Base-by-base conservation (phyloP, 2,888 invertebrate genomes). In the Macaria notata region DNA sequence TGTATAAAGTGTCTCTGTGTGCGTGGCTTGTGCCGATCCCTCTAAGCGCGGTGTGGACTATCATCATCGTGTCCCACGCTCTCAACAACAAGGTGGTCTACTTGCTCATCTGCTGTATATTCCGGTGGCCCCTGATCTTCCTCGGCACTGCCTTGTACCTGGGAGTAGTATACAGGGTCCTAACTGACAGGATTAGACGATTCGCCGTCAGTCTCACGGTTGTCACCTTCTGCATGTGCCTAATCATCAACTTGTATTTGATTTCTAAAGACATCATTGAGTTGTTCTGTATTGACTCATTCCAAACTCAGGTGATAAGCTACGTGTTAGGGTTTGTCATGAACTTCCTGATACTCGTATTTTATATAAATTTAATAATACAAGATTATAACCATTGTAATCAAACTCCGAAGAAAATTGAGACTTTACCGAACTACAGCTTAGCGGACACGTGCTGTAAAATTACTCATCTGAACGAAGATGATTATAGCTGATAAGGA, bases 121-220 rank as follows among this genome's bases (percentile, higher is more conserved):
- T 88, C 56, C 71, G 83, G 61, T 90, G 89, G 89, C 88, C 88
- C 3, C 71, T 88, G 4, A 86, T 88, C 65, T 71, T 86, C 3
- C 36, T 84, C 7, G 85, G 88, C 3, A 86, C 86, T 1, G 59
- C 70, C 6, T 66, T 87, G 0, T 90, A 88, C 56, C 66, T 86
- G 4, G 70, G 73, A 3, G 78, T 87, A 49, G 56, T 90, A 31
- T 82, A 76, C 54, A 79, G 69, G 66, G 84, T 89, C 4, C 42
- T 88, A 31, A 78, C 72, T 38, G 89, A 89, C 42, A 79, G 80
- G 64, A 86, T 80, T 64, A 79, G 86, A 67, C 76, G 77, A 49
- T 90, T 86, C 58, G 85, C 87, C 3, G 75, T 83, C 62, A 83
- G 82, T 68, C 73, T 90, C 7, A 82, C 88, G 2, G 65, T 86